These are phyloP conservation scores for Hirundo rustica DNA, from an alignment of 2,797 vertebrate species.

Conservation along the genomic window DNA sequence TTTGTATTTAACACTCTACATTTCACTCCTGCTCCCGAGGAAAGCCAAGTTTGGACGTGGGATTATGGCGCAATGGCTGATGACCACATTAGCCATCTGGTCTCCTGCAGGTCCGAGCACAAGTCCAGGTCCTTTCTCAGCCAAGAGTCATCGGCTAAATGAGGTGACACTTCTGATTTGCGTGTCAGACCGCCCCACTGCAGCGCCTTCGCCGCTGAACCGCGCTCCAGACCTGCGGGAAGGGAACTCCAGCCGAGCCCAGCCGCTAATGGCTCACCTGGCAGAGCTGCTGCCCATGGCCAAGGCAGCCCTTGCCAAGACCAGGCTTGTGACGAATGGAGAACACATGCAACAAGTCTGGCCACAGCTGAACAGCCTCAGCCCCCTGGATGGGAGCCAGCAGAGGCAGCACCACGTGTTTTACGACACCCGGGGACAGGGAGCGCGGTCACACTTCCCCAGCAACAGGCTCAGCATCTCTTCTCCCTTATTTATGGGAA, in stretches of 20 bases:
- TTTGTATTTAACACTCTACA: conserved; percentile 61
- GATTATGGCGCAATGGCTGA: conserved; percentile 9
- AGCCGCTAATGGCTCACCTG: neutral
- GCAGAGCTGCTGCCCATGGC: neutral
- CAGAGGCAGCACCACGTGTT: neutral
- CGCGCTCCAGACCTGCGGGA: neutral
- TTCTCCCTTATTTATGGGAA: neutral
- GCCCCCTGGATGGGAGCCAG: neutral
- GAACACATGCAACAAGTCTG: conserved; percentile 36
- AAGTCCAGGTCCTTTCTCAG: conserved; percentile 21
- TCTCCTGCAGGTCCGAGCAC: conserved; percentile 19
- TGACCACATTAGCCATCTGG: conserved; percentile 66
- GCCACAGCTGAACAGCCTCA: neutral
- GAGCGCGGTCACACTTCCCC: fast-evolving
- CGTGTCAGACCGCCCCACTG: neutral
- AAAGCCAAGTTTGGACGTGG: conserved; percentile 48
- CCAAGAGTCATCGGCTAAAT: conserved; percentile 12
- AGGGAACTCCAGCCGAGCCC: neutral
- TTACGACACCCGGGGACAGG: neutral
- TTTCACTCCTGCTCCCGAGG: conserved; percentile 19
- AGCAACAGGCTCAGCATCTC: neutral
- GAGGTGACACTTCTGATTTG: conserved; percentile 2
- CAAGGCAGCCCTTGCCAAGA: neutral
- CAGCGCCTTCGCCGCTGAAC: neutral
- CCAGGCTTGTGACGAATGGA: conserved; percentile 29